phyloP scores from a whole-genome alignment of 2,888 invertebrate genomes.

The Dysmachus trigonus region DNA sequence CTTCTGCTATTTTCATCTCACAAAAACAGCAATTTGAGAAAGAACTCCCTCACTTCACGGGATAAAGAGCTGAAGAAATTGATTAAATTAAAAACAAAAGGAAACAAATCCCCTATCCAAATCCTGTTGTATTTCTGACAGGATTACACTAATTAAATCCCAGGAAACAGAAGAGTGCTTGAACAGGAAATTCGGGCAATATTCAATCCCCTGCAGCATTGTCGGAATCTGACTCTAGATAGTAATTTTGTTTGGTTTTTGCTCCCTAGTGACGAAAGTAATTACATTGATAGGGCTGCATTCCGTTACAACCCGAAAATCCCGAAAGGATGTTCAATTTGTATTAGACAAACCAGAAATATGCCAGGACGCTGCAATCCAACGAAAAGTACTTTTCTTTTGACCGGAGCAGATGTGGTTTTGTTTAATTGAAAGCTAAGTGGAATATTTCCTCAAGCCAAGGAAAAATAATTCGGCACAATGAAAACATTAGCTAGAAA shows the following conservation, averaged over 20 bases:
- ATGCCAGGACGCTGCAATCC: not conserved
- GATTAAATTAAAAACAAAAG: constrained; percentile 10
- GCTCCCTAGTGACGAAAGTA: not conserved
- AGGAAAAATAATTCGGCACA: not conserved
- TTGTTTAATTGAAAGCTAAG: not conserved
- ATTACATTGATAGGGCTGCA: constrained; percentile 19
- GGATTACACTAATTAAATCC: constrained; percentile 31
- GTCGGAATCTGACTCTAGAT: not conserved
- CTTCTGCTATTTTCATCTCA: not conserved
- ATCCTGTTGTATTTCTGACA: constrained; percentile 21
- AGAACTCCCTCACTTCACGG: not conserved
- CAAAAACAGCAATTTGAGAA: not conserved
- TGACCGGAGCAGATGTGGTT: not conserved
- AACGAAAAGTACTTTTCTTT: not conserved
- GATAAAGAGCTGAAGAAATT: not conserved
- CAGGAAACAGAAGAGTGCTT: not conserved
- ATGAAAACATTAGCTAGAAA: not conserved
- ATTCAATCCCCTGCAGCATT: constrained; percentile 3
- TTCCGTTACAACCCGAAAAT: not conserved
- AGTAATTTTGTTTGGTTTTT: not conserved
- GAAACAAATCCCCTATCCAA: constrained; percentile 12
- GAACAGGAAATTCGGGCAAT: not conserved
- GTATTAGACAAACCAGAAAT: not conserved
- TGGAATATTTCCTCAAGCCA: not conserved
- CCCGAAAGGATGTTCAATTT: not conserved